Percentiles rank a stretch among this genome's conserved stretches.
Evolutionary conservation across 2,113 vertebrate species (phyloP).

Genomic region (Tiliqua scincoides): DNA sequence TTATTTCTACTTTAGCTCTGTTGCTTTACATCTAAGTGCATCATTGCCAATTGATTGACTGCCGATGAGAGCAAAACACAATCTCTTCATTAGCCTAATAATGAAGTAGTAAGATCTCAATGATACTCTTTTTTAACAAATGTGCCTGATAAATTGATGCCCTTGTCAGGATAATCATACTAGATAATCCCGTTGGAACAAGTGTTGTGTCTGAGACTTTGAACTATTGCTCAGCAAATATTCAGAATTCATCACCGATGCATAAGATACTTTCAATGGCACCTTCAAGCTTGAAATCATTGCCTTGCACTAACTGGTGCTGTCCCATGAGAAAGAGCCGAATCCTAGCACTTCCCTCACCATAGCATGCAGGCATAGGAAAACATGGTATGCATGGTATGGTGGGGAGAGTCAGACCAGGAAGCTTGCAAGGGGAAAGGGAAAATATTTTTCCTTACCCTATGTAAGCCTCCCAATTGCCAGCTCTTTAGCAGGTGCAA

Average conservation of each 20-base stretch:
- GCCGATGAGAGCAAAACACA: conserved; percentile 50
- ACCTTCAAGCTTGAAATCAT: not conserved
- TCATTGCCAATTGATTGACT: conserved; percentile 56
- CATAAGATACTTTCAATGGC: conserved; percentile 9
- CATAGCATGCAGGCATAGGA: no score
- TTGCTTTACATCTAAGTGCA: conserved; percentile 44
- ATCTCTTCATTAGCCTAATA: conserved; percentile 67
- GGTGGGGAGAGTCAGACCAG: no score
- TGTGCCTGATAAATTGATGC: conserved; percentile 62
- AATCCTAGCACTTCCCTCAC: no score
- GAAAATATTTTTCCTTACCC: no score
- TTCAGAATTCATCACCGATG: not conserved
- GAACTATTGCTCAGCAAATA: conserved; percentile 32
- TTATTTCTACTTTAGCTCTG: conserved; percentile 25
- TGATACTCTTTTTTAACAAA: conserved; percentile 55
- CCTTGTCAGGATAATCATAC: conserved; percentile 38
- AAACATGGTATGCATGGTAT: no score
- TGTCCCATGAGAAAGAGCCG: no score
- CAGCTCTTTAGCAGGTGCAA: no score
- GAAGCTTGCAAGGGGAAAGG: no score
- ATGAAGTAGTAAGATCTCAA: conserved; percentile 57
- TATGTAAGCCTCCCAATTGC: no score
- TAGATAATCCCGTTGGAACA: conserved; percentile 60
- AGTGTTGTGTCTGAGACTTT: conserved; percentile 35
- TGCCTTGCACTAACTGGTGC: not conserved